Percentiles rank a stretch among this genome's conserved stretches.
Evolutionary conservation across 2,797 vertebrate genomes (phyloP).

Genomic region (Myoxocephalus aenaeus): DNA sequence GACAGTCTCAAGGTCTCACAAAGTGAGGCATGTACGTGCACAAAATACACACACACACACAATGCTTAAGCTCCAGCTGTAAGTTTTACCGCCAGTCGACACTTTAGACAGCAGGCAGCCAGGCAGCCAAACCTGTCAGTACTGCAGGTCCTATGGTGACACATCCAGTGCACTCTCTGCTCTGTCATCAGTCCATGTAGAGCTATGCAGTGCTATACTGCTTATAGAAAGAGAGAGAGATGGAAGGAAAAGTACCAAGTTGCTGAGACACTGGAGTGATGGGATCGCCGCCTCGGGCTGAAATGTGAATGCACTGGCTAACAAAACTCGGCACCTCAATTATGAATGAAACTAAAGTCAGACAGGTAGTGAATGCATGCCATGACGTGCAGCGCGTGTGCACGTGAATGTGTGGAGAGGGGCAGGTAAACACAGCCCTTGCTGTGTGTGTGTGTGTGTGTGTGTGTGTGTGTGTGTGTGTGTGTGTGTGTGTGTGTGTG

Average conservation of each 20-base stretch:
- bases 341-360: slow-evolving; percentile 49
- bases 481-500: too few relatives aligned
- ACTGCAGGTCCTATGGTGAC: slow-evolving; percentile 3
- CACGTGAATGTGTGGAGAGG: not conserved
- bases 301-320: slow-evolving; percentile 31
- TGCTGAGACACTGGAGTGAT: slow-evolving; percentile 12
- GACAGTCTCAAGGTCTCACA: not conserved
- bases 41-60: not conserved
- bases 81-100: not conserved
- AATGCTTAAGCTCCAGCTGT: not conserved
- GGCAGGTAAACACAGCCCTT: slow-evolving; percentile 6
- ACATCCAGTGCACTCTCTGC: slow-evolving; percentile 2
- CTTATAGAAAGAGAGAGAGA: not conserved
- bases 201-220: not conserved
- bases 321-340: slow-evolving; percentile 38
- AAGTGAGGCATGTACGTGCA: not conserved
- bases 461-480: too few relatives aligned
- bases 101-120: not conserved
- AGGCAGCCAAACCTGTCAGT: not conserved
- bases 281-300: slow-evolving; percentile 1
- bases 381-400: slow-evolving; percentile 12
- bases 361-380: slow-evolving; percentile 37
- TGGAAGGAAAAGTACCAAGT: not conserved
- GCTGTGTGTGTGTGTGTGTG: too few relatives aligned
- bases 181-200: not conserved